Evolutionary conservation across 2,888 invertebrate genomes (phyloP).

Genomic region (Aquatica leii): DNA sequence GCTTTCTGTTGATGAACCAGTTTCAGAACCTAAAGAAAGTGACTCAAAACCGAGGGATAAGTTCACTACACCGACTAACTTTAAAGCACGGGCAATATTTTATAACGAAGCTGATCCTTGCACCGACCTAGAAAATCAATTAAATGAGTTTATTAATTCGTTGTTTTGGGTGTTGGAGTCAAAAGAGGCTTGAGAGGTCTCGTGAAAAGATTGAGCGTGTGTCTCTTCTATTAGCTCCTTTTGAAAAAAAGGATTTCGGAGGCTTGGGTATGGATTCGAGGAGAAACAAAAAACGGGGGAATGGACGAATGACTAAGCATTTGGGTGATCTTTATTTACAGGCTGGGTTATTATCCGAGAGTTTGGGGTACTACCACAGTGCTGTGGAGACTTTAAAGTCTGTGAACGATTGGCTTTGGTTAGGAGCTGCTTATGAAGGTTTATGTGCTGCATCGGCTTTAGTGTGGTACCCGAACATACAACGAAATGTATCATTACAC

Average conservation of each 20-base stretch:
- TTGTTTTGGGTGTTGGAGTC: slow-evolving; percentile 97
- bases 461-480: slow-evolving; percentile 83
- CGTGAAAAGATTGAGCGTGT: slow-evolving; percentile 82
- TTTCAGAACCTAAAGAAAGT: slow-evolving; percentile 21
- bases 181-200: slow-evolving; percentile 82
- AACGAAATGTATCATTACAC: slow-evolving; percentile 74
- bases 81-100: slow-evolving; percentile 84
- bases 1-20: slow-evolving; percentile 1
- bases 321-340: slow-evolving; percentile 93
- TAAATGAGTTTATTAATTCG: slow-evolving; percentile 87
- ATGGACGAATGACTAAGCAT: slow-evolving; percentile 85
- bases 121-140: slow-evolving; percentile 75
- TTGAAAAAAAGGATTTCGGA: slow-evolving; percentile 96
- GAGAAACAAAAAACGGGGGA: slow-evolving; percentile 77
- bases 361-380: slow-evolving; percentile 85
- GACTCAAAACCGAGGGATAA: slow-evolving; percentile 48
- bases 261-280: slow-evolving; percentile 93
- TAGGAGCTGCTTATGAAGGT: slow-evolving; percentile 89
- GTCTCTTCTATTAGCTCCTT: slow-evolving; percentile 81
- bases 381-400: slow-evolving; percentile 88
- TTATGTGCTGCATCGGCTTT: slow-evolving; percentile 89
- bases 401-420: slow-evolving; percentile 96
- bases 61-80: slow-evolving; percentile 82
- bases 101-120: slow-evolving; percentile 82
- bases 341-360: slow-evolving; percentile 86